Conservation (phyloP, 2,888 invertebrate species). For the Anagyrus pseudococci region DNA sequence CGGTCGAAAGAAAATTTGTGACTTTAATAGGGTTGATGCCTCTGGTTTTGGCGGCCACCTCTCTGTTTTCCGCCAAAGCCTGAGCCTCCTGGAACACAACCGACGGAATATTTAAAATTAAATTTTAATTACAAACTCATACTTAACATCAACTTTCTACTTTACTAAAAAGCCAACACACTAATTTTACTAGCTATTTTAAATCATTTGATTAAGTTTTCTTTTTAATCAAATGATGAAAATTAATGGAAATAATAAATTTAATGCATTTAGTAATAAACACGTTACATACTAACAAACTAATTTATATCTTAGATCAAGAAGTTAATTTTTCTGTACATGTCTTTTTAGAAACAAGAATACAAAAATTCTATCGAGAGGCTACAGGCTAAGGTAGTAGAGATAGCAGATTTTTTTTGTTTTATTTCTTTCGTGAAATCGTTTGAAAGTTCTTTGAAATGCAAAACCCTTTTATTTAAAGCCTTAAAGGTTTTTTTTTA, state of each 20-base stretch:
- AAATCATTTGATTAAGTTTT: constrained; percentile 27
- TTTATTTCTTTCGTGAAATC: constrained; percentile 32
- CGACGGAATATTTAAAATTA: constrained; percentile 41
- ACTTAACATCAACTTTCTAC: constrained; percentile 36
- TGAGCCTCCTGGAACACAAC: constrained; percentile 64
- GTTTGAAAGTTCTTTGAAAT: not conserved
- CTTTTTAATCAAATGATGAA: constrained; percentile 28
- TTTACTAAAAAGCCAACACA: constrained; percentile 38
- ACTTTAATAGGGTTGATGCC: constrained; percentile 86
- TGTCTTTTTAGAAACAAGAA: constrained; percentile 32
- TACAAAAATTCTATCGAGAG: constrained; percentile 58
- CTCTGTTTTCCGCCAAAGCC: constrained; percentile 87
- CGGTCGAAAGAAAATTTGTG: constrained; percentile 58
- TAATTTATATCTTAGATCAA: constrained; percentile 17
- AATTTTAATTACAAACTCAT: constrained; percentile 27
- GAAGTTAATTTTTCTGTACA: constrained; percentile 24
- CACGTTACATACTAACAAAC: constrained; percentile 24
- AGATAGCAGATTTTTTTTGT: constrained; percentile 53
- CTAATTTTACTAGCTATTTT: constrained; percentile 32
- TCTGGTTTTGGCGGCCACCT: constrained; percentile 76
- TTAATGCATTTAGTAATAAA: constrained; percentile 18
- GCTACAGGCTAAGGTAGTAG: constrained; percentile 62
- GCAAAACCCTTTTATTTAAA: not conserved
- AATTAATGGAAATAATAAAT: constrained; percentile 22
- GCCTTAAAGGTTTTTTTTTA: not conserved